Conservation (phyloP, 2,888 invertebrate genomes). For the Phragmatobia fuliginosa region DNA sequence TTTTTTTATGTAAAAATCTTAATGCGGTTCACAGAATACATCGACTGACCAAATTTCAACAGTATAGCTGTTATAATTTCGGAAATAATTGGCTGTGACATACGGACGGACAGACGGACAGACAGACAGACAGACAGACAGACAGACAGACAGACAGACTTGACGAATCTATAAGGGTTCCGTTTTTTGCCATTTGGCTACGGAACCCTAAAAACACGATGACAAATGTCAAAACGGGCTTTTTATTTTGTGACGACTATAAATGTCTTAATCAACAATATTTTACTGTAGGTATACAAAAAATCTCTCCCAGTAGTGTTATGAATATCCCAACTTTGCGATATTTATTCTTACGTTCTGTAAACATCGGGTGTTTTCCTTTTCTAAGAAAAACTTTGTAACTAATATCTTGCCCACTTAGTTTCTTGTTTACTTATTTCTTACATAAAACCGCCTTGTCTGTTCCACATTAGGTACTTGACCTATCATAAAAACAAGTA, state of each 20-base stretch:
- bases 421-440: background rate
- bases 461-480: background rate
- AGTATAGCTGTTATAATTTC: too few species aligned
- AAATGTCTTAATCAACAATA: background rate
- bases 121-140: too few species aligned
- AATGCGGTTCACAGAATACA: too few species aligned
- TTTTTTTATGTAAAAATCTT: too few species aligned
- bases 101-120: too few species aligned
- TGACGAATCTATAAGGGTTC: too few species aligned
- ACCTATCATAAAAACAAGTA: background rate
- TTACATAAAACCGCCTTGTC: background rate
- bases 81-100: too few species aligned
- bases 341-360: background rate
- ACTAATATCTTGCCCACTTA: background rate
- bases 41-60: too few species aligned
- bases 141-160: too few species aligned
- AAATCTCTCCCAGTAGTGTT: background rate
- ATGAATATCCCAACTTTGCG: background rate
- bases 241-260: background rate
- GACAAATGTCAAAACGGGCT: too few species aligned
- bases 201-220: too few species aligned
- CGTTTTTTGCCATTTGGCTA: too few species aligned
- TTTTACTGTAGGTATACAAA: background rate
- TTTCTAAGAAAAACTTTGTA: background rate
- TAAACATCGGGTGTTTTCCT: background rate